Evolutionary conservation across 2,888 invertebrate species (phyloP), one percentile per base, ranked within the genome.

Genomic region (Drosophila gaucha): DNA sequence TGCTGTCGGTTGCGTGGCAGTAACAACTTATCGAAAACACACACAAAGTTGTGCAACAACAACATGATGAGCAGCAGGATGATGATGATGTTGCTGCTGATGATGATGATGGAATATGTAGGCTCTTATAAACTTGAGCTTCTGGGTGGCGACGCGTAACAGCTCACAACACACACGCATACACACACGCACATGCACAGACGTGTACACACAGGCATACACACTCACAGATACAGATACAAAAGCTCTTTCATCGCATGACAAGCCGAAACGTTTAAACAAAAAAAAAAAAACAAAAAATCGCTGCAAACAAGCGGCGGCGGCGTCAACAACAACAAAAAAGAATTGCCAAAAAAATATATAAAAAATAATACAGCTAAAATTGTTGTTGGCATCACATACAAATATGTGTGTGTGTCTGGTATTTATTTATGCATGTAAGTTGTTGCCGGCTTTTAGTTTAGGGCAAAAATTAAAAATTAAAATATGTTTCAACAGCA

Each of bases 101-200:
- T 80, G 87, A 87, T 82, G 77, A 79, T 80, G 84, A 77, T 83
- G 88, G 86, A 82, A 85, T 88, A 83, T 74, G 84, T 69, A 69
- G 86, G 79, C 86, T 79, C 80, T 78, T 89, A 82, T 86, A 80
- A 84, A 75, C 79, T 84, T 77, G 78, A 83, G 88, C 88, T 90
- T 90, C 89, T 90, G 89, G 89, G 89, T 90, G 89, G 90, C 90
- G 78, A 86, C 74, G 78, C 82, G 80, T 84, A 88, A 85, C 90
- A 89, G 72, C 73, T 72, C 78, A 66, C 69, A 79, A 58, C 20
- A 65, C 54, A 66, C 62, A 74, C 38, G 31, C 20, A 56, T 49
- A 54, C 36, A 14, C 0, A 8, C 47, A 52, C 18, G 31, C 20
- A 58, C 35, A 30, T 5, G 5, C 22, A 16, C 8, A 33, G 3